A percentile compares a stretch with the other conserved stretches of the same genome.
These are phyloP conservation scores for Drosophila subsilvestris DNA, from an alignment of 2,888 invertebrate species.

Conservation along the genomic window DNA sequence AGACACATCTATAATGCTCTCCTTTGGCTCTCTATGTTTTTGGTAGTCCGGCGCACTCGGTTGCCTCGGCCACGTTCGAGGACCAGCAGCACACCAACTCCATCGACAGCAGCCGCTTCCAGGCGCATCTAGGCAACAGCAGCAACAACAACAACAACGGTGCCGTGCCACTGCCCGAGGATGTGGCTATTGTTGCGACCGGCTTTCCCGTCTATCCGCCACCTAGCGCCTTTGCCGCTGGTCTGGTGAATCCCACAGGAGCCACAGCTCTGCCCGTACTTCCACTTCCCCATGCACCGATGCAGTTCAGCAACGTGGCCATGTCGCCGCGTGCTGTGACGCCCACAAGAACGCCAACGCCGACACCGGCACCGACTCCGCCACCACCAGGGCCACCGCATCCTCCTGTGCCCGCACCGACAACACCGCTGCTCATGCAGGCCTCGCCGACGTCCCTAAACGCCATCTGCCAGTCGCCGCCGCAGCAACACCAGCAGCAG, in stretches of 20 bases:
- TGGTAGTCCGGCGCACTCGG: constrained; percentile 88
- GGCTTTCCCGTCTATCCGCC: constrained; percentile 48
- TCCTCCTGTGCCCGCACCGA: constrained; percentile 59
- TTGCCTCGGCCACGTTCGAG: constrained; percentile 88
- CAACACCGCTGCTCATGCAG: constrained; percentile 55
- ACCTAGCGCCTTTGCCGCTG: constrained; percentile 46
- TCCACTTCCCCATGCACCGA: constrained; percentile 25
- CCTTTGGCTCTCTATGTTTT: constrained; percentile 10
- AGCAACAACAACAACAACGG: constrained; percentile 68
- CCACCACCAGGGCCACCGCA: constrained; percentile 51
- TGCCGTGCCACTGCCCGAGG: constrained; percentile 39
- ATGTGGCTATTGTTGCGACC: constrained; percentile 15
- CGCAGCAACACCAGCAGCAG: constrained; percentile 54
- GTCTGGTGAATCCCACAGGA: constrained; percentile 25
- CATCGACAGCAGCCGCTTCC: constrained; percentile 81
- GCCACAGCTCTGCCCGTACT: not conserved
- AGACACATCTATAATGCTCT: constrained; percentile 16
- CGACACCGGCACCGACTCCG: constrained; percentile 52
- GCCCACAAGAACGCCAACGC: constrained; percentile 65
- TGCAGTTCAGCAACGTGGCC: constrained; percentile 46
- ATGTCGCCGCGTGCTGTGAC: constrained; percentile 64
- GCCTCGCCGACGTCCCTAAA: constrained; percentile 60
- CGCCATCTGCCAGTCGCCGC: constrained; percentile 69
- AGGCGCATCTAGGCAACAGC: constrained; percentile 80
- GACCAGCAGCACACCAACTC: constrained; percentile 84